Evolutionary conservation across 2,797 vertebrate genomes (phyloP).

Genomic region (Parotocinclus haroldoi): DNA sequence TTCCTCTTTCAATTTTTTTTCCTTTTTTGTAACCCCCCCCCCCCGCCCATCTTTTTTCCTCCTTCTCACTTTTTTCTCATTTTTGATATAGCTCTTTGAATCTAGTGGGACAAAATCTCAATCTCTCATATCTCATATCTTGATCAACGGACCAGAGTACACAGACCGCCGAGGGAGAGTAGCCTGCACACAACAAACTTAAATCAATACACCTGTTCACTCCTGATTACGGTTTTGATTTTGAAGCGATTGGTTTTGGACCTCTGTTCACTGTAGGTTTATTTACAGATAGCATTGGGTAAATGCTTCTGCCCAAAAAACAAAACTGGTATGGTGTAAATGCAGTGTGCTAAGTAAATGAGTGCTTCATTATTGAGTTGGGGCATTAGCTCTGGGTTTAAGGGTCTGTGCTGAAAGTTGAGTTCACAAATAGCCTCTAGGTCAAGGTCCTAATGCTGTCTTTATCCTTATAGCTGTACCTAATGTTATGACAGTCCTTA

Average conservation of each 20-base stretch:
- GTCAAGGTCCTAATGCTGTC: too few species aligned
- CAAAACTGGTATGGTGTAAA: neutral
- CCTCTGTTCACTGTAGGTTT: conserved; percentile 1
- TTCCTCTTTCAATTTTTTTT: too few species aligned
- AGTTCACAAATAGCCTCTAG: neutral
- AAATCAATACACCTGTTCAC: neutral
- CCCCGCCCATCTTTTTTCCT: too few species aligned
- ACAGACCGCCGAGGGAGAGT: neutral
- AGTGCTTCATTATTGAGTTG: neutral
- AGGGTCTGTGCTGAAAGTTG: neutral
- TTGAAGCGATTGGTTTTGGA: neutral
- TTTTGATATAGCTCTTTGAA: neutral
- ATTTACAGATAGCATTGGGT: neutral
- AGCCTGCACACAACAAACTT: neutral
- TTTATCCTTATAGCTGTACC: too few species aligned
- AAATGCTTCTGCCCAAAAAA: neutral
- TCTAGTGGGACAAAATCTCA: neutral
- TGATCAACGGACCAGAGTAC: neutral
- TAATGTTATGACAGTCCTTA: too few species aligned
- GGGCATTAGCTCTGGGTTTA: neutral
- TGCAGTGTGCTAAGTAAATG: neutral
- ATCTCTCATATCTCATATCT: conserved; percentile 6
- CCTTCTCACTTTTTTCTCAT: too few species aligned
- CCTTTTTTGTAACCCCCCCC: too few species aligned
- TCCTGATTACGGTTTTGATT: neutral